Conservation (phyloP, 2,113 vertebrate genomes). For the Rhynchomys soricoides region DNA sequence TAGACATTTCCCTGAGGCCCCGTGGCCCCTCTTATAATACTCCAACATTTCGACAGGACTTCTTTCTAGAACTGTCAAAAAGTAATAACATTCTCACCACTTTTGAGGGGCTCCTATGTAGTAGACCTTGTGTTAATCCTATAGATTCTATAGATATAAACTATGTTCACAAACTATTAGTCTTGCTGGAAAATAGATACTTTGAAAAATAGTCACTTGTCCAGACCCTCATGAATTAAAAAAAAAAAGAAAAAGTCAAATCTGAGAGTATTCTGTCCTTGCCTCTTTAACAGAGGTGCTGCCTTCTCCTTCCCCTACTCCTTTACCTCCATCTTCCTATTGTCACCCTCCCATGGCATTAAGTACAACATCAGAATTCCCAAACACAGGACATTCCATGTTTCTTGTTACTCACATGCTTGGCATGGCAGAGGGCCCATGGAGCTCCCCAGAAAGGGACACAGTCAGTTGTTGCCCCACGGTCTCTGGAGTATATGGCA, state of each 20-base stretch:
- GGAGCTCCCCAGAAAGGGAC: neutral
- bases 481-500: neutral
- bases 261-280: neutral
- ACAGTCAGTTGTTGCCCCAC: neutral
- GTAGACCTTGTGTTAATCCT: neutral
- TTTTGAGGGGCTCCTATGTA: neutral
- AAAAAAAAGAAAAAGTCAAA: neutral
- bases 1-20: neutral
- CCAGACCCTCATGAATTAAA: neutral
- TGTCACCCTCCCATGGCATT: neutral
- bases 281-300: neutral
- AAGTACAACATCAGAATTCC: neutral
- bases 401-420: slow-evolving; percentile 47
- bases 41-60: neutral
- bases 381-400: neutral
- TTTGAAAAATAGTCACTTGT: neutral
- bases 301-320: neutral
- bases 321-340: neutral
- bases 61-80: neutral
- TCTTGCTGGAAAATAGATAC: neutral
- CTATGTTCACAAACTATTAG: neutral
- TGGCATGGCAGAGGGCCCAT: neutral
- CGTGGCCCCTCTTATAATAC: neutral
- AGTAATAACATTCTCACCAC: neutral
- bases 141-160: neutral